Percentiles rank a stretch among this genome's conserved stretches.
Evolutionary conservation across 1,140 invertebrate genomes (phyloP).

Genomic region (Lasioglossum albipes): DNA sequence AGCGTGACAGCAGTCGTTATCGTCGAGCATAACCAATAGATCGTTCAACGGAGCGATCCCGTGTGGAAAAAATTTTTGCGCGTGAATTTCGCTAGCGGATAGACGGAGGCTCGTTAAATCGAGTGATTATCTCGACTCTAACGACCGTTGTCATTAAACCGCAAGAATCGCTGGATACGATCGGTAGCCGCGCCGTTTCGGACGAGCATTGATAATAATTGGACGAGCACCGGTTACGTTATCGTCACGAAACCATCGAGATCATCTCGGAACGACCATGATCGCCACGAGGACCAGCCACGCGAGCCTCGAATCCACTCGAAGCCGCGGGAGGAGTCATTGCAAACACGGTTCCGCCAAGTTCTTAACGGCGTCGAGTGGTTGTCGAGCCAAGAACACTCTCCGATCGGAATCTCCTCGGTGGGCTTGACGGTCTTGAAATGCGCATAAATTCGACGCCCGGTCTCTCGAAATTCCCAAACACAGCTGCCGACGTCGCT

Average conservation of each 20-base stretch:
- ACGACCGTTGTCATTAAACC: constrained; percentile 37
- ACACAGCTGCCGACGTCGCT: neutral
- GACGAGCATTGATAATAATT: constrained; percentile 53
- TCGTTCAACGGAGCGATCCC: neutral
- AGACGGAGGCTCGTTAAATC: constrained; percentile 29
- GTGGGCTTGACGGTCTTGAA: neutral
- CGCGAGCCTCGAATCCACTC: constrained; percentile 16
- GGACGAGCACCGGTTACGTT: constrained; percentile 35
- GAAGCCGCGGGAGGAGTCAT: constrained; percentile 35
- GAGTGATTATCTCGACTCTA: constrained; percentile 44
- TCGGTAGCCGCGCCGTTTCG: neutral
- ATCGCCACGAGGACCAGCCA: neutral
- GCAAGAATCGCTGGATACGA: constrained; percentile 35
- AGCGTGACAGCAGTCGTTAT: too few relatives aligned
- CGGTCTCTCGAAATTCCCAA: neutral
- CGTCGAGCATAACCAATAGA: too few relatives aligned
- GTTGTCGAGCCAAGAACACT: constrained; percentile 21
- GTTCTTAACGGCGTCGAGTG: constrained; percentile 36
- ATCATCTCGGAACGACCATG: constrained; percentile 33
- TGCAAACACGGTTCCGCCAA: constrained; percentile 49
- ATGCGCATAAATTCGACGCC: constrained; percentile 9
- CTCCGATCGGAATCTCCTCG: constrained; percentile 28
- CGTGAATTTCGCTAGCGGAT: constrained; percentile 12
- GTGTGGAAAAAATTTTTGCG: neutral
- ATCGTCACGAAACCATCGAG: constrained; percentile 45